These are phyloP conservation scores for Oenanthe melanoleuca DNA, from an alignment of 2,113 vertebrate genomes.

Conservation along the genomic window DNA sequence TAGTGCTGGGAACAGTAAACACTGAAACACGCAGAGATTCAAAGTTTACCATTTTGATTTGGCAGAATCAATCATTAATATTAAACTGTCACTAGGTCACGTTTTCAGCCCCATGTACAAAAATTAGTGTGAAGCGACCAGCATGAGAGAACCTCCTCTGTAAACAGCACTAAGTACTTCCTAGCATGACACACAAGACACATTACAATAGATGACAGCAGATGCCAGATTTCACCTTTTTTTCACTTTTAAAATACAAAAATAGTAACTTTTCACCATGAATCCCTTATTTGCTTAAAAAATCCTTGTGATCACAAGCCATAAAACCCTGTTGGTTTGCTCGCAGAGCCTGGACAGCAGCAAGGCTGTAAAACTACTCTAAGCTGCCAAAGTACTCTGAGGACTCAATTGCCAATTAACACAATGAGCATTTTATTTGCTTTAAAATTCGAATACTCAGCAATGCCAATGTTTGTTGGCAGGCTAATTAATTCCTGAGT, in stretches of 20 bases:
- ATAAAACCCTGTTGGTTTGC: neutral
- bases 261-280: neutral
- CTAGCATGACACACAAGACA: neutral
- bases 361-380: neutral
- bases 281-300: neutral
- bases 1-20: neutral
- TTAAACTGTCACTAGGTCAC: neutral
- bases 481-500: slow-evolving; percentile 54
- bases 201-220: neutral
- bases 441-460: slow-evolving; percentile 38
- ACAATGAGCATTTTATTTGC: slow-evolving; percentile 56
- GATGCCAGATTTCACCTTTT: neutral
- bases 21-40: neutral
- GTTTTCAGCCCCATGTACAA: neutral
- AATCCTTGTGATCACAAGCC: neutral
- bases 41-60: neutral
- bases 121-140: neutral
- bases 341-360: slow-evolving; percentile 13
- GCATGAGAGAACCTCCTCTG: neutral
- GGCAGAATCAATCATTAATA: neutral
- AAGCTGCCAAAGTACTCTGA: slow-evolving; percentile 31
- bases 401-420: slow-evolving; percentile 33
- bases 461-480: slow-evolving; percentile 52
- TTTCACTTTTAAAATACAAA: neutral
- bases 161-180: neutral